phyloP scores from a whole-genome alignment of 2,113 vertebrate species.

The Dasyornis broadbenti region DNA sequence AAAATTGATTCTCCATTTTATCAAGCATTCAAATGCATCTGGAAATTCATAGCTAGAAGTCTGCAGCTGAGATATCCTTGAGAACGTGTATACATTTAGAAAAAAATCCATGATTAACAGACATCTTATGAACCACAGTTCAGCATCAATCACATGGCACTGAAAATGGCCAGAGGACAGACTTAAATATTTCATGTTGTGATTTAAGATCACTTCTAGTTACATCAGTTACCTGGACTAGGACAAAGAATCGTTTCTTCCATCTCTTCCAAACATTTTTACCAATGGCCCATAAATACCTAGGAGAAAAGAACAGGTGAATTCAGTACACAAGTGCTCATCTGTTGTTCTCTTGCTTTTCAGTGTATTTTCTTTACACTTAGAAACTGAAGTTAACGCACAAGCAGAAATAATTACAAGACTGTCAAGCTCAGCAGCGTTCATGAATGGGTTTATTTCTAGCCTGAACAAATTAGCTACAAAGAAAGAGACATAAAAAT shows the following conservation, averaged over 20 bases:
- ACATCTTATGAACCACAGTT: not conserved
- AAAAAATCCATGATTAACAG: not conserved
- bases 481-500: not conserved
- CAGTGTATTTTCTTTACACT: not conserved
- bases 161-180: not conserved
- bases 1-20: not conserved
- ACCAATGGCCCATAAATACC: slow-evolving; percentile 95
- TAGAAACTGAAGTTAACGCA: not conserved
- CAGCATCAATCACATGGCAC: not conserved
- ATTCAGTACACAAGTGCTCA: not conserved
- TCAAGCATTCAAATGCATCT: not conserved
- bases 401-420: not conserved
- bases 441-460: not conserved
- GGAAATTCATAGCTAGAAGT: not conserved
- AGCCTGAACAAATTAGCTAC: not conserved
- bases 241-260: slow-evolving; percentile 98
- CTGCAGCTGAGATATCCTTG: not conserved
- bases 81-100: not conserved
- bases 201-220: slow-evolving; percentile 1
- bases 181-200: not conserved
- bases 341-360: not conserved
- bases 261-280: slow-evolving; percentile 99
- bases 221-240: slow-evolving; percentile 90
- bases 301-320: slow-evolving; percentile 57
- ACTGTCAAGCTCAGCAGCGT: not conserved